A percentile compares a stretch with the other conserved stretches of the same genome.
Conservation (phyloP, 2,113 vertebrate genomes). For the Eulemur rufifrons region DNA sequence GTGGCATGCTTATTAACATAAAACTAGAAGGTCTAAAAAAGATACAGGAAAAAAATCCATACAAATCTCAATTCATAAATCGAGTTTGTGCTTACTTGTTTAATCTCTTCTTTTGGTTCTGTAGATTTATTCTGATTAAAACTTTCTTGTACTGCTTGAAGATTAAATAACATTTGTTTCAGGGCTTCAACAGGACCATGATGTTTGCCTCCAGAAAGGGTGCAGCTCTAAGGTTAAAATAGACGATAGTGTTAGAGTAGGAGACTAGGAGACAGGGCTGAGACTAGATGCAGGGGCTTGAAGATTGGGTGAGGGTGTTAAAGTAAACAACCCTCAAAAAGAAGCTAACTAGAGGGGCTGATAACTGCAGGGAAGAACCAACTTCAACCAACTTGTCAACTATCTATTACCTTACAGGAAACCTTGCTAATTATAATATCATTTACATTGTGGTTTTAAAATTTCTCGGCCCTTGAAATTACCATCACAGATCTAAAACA, state of each 20-base stretch:
- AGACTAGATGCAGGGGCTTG: too few species aligned
- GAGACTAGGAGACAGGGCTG: too few species aligned
- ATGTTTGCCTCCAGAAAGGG: conserved; percentile 80
- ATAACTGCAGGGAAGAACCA: too few species aligned
- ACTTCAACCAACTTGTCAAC: too few species aligned
- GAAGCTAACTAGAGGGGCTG: too few species aligned
- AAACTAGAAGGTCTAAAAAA: conserved; percentile 3
- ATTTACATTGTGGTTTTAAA: too few species aligned
- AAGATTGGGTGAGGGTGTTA: too few species aligned
- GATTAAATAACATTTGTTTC: conserved; percentile 88
- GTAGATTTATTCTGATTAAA: conserved; percentile 71
- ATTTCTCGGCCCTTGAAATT: too few species aligned
- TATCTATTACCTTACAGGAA: too few species aligned
- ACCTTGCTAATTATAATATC: too few species aligned
- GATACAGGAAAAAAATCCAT: not conserved
- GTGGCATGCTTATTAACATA: not conserved
- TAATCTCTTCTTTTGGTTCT: conserved; percentile 61
- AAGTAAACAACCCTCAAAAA: too few species aligned
- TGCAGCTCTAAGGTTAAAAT: conserved; percentile 69
- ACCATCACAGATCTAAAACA: too few species aligned
- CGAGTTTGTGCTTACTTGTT: conserved; percentile 72
- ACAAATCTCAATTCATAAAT: not conserved
- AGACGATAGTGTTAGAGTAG: not conserved
- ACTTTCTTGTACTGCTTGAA: conserved; percentile 86
- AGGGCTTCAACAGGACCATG: conserved; percentile 89